Evolutionary conservation across 2,797 vertebrate species (phyloP).

Genomic region (Carcharodon carcharias): DNA sequence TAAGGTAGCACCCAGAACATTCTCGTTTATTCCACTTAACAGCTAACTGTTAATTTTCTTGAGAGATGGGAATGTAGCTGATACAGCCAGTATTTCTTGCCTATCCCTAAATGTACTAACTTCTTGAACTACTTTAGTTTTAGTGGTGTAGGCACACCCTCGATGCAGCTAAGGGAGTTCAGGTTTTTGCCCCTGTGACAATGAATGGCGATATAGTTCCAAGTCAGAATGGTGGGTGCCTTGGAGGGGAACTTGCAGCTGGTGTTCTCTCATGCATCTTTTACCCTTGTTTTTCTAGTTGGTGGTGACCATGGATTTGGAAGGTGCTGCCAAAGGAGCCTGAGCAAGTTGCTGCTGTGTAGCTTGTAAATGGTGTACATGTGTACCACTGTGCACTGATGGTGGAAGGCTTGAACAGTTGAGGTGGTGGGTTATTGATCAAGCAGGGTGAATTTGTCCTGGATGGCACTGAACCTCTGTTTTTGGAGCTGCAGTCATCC

Average conservation of each 20-base stretch:
- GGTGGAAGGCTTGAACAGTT: not conserved
- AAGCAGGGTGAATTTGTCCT: not conserved
- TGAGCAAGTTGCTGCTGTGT: not conserved
- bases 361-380: not conserved
- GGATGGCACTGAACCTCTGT: not conserved
- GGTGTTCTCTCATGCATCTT: not conserved
- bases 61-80: not conserved
- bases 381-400: not conserved
- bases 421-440: not conserved
- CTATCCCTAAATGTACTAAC: not conserved
- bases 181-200: not conserved
- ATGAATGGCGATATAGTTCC: not conserved
- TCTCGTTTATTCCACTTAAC: not conserved
- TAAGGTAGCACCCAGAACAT: constrained; percentile 47
- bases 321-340: not conserved
- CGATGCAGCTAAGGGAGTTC: not conserved
- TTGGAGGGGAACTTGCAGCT: not conserved
- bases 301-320: not conserved
- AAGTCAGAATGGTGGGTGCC: not conserved
- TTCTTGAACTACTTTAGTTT: not conserved
- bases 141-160: not conserved
- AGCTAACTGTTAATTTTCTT: not conserved
- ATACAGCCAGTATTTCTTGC: not conserved
- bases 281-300: not conserved
- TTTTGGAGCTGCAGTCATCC: not conserved